Evolutionary conservation across 64 coral and sea anemone species (phyloP).

Genomic region (Actinia equina): DNA sequence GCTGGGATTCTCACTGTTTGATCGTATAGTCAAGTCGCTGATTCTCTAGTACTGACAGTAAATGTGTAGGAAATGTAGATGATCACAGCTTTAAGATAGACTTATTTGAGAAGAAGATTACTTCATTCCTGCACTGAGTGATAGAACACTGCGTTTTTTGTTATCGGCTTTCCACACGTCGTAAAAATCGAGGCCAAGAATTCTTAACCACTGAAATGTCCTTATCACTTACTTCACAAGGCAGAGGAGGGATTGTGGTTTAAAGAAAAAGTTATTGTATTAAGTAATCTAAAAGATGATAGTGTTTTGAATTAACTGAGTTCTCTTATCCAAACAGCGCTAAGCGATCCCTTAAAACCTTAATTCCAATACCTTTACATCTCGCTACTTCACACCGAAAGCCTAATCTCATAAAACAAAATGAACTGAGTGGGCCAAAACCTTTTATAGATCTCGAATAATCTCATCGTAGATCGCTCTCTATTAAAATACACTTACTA

Average conservation of each 20-base stretch:
- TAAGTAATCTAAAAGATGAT: constrained; percentile 16
- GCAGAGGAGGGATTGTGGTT: constrained; percentile 50
- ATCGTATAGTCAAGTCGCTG: background rate
- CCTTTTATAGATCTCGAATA: background rate
- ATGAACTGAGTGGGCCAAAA: background rate
- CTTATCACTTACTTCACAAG: constrained; percentile 94
- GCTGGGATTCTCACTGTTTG: background rate
- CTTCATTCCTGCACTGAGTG: background rate
- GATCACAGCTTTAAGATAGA: background rate
- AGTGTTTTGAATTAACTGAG: constrained; percentile 15
- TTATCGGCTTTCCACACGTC: constrained; percentile 19
- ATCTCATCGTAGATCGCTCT: background rate
- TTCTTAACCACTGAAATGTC: constrained; percentile 38
- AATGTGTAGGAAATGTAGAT: background rate
- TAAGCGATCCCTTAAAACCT: constrained; percentile 30
- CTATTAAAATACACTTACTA: constrained; percentile 59
- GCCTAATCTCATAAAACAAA: constrained; percentile 13
- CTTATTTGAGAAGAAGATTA: background rate
- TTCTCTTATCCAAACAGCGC: constrained; percentile 9
- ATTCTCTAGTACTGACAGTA: background rate
- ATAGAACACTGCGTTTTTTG: background rate
- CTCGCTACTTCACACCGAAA: constrained; percentile 16
- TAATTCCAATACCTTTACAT: constrained; percentile 12
- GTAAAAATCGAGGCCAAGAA: constrained; percentile 4
- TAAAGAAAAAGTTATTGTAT: constrained; percentile 34